Conservation (phyloP, 2,113 vertebrate species). For the Trematocara macrostoma region DNA sequence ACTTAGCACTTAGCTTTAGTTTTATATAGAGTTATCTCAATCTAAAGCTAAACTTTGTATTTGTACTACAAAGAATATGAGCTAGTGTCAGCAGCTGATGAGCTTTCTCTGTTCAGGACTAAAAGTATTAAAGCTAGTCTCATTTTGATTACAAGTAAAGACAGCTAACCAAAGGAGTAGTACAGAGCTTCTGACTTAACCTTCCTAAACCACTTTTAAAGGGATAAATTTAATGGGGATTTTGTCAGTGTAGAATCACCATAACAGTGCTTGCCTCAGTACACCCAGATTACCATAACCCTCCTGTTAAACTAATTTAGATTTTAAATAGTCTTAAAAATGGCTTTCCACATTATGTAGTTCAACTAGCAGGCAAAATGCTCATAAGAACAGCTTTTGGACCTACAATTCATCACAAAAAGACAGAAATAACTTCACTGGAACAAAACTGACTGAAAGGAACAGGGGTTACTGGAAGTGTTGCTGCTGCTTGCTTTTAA, state of each 20-base stretch:
- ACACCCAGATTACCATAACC: neutral
- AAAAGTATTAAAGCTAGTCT: neutral
- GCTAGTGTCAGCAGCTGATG: neutral
- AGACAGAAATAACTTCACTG: conserved; percentile 1
- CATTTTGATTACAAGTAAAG: neutral
- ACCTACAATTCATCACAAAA: conserved; percentile 13
- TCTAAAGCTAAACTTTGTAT: neutral
- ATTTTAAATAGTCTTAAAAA: neutral
- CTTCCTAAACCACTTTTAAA: neutral
- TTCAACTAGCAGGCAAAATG: neutral
- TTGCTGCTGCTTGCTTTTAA: neutral
- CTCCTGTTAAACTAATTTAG: neutral
- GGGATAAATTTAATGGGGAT: neutral
- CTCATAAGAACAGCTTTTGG: neutral
- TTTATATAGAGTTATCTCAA: neutral
- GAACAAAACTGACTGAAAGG: conserved; percentile 2
- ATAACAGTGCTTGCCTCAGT: neutral
- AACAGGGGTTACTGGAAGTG: neutral
- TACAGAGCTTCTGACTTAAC: neutral
- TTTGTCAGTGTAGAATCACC: neutral
- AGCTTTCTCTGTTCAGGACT: neutral
- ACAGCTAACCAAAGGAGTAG: neutral
- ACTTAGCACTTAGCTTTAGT: neutral
- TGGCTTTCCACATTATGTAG: neutral
- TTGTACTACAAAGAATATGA: neutral